These are phyloP conservation scores for Diarsia rubi DNA, from an alignment of 2,888 invertebrate genomes.

Conservation along the genomic window DNA sequence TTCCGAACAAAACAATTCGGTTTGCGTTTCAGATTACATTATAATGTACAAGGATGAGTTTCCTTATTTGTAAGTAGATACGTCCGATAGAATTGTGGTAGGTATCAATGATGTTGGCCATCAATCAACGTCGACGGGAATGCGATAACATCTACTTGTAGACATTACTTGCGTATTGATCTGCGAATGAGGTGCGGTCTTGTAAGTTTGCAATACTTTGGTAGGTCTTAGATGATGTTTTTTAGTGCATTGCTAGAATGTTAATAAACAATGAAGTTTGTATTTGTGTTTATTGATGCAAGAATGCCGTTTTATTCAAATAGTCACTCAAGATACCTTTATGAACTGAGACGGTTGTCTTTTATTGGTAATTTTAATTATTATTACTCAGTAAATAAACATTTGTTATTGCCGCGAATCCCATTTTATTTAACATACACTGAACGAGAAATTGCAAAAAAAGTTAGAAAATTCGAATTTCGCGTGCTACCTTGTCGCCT, in stretches of 20 bases:
- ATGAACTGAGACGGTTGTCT: no score
- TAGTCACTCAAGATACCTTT: no score
- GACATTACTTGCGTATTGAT: conserved; percentile 52
- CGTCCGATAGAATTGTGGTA: conserved; percentile 43
- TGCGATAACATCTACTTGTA: conserved; percentile 49
- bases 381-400: no score
- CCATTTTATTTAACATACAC: no score
- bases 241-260: conserved; percentile 14
- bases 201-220: conserved; percentile 10
- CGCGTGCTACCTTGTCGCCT: no score
- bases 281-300: not conserved
- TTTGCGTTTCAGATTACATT: conserved; percentile 40
- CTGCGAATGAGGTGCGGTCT: conserved; percentile 35
- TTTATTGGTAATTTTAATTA: no score
- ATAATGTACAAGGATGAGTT: conserved; percentile 50
- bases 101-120: conserved; percentile 49
- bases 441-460: no score
- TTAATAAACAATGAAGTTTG: not conserved
- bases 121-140: conserved; percentile 41
- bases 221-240: not conserved
- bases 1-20: conserved; percentile 45
- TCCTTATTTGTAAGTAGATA: conserved; percentile 39
- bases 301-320: no score
- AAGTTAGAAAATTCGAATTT: no score
- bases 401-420: no score